phyloP scores from a whole-genome alignment of 2,113 vertebrate species.

The Dasyurus viverrinus region DNA sequence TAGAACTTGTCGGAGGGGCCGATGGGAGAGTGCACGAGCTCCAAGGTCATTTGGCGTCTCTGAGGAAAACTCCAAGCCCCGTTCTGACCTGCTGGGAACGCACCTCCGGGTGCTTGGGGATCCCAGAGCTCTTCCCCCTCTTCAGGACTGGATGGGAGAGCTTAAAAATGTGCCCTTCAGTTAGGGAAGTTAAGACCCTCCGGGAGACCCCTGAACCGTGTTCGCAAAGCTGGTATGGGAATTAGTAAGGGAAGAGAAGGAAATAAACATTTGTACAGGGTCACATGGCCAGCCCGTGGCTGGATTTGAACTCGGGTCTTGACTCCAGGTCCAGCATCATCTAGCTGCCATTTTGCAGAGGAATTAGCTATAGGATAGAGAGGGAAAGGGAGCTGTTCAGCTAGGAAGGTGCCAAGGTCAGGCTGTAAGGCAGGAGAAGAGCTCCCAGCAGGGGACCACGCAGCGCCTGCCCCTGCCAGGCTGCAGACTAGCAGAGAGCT shows the following conservation, averaged over 20 bases:
- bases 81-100: fast-evolving
- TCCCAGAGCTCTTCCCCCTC: fast-evolving
- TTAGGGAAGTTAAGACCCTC: neutral
- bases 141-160: neutral
- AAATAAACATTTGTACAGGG: neutral
- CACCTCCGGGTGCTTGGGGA: fast-evolving
- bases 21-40: neutral
- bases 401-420: neutral
- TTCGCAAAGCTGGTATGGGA: neutral
- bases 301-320: neutral
- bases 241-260: neutral
- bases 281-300: neutral
- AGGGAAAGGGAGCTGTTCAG: neutral
- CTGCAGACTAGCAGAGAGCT: neutral
- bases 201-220: neutral
- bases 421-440: neutral
- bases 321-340: neutral
- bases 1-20: neutral
- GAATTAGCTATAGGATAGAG: neutral
- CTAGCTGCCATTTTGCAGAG: neutral
- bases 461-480: neutral
- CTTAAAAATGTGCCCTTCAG: neutral
- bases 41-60: neutral
- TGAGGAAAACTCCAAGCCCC: neutral
- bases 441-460: too few relatives aligned